Evolutionary conservation across 2,113 vertebrate species (phyloP).

Genomic region (Gasterosteus aculeatus): DNA sequence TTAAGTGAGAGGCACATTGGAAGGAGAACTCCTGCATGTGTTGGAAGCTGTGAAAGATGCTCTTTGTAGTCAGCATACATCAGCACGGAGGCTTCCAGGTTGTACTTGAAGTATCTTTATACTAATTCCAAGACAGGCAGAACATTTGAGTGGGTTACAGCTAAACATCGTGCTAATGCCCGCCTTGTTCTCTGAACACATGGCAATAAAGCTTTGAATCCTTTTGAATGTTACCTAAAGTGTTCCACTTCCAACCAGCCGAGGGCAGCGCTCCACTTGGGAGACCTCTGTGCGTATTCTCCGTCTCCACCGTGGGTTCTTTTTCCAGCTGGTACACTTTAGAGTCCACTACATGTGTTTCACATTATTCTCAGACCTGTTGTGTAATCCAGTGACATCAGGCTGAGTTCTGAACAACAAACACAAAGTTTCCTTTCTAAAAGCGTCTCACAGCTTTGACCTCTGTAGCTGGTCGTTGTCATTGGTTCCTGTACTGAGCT

Average conservation of each 20-base stretch:
- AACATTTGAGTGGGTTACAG: background rate
- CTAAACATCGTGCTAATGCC: background rate
- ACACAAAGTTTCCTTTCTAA: background rate
- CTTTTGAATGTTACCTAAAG: background rate
- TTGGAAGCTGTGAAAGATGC: background rate
- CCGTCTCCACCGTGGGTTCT: background rate
- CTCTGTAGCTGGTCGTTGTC: background rate
- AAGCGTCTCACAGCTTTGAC: background rate
- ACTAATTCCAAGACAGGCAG: background rate
- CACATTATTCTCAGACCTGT: background rate
- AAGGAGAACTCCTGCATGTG: background rate
- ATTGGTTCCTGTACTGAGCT: background rate
- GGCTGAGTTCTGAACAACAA: background rate
- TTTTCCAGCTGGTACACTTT: too few species aligned
- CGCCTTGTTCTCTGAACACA: background rate
- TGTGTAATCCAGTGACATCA: background rate
- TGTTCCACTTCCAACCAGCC: slow-evolving; percentile 7
- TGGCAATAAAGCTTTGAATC: slow-evolving; percentile 1
- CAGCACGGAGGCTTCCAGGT: background rate
- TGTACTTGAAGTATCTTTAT: background rate
- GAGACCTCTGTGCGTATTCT: background rate
- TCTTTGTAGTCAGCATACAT: background rate
- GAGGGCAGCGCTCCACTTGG: background rate
- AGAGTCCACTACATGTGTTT: background rate
- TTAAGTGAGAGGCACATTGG: background rate